Evolutionary conservation across 2,113 vertebrate species (phyloP), one percentile per base, ranked within the genome.

Genomic region (Mellivora capensis): DNA sequence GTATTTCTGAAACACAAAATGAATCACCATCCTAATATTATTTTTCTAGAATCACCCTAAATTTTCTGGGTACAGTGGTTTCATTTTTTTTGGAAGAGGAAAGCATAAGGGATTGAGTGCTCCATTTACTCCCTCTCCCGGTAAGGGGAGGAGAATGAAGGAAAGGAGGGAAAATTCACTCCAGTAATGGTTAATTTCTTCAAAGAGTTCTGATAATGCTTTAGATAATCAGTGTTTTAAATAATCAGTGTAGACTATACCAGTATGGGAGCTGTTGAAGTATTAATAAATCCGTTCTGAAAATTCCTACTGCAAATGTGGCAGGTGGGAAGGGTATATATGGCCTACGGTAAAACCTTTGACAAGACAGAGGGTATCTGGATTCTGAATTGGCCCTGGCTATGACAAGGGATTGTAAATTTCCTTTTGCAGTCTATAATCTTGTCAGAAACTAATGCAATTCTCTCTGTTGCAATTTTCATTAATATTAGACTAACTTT

Each of bases 401-500:
- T 88, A 49, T 96, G 92, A 98, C 94, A 98, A 47, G 81, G 14
- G 94, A 98, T 90, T 93, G 72, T 87, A 97, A 95, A 97, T 97
- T 97, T 97, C 69, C 39, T 94, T 91, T 96, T 97, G 82, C 29
- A 23, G 44, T 1, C 13, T 42, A 13, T 93, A 80, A 97, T 97
- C 90, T 93, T 97, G 71, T 92, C 96, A 97, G 81, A 72, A 21
- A 5, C 71, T 85, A 83, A 90, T 76, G 54, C 42, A 97, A 91
- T 61, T 98, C 62, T 90, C 67, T 97, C 88, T 93, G 80, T 52
- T 39, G 27, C 59, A 93, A 91, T 93, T 97, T 97, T 95, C 69
- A 29, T 44, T n/a, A 98, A 98, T 98, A 97, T 97, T 98, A 97
- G 2, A 81, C 44, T 96, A 98, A 91, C 54, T 98, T 93, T 34